Base-by-base conservation (phyloP, 2,113 vertebrate genomes). In the Girardinichthys multiradiatus region DNA sequence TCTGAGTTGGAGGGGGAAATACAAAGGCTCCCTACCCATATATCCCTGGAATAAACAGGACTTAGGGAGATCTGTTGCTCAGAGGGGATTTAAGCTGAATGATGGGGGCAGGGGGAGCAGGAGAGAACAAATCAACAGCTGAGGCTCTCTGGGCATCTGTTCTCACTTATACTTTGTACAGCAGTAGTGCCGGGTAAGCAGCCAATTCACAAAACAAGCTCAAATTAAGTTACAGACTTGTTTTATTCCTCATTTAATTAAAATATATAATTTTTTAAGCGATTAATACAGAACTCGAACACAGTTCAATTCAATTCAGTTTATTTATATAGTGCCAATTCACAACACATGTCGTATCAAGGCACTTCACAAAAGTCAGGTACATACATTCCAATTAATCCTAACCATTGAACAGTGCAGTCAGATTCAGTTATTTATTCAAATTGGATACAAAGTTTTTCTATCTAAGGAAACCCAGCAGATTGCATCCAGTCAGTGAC, bases 121-220 rank as follows among this genome's bases (percentile, higher is more conserved):
- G 57, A 64, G 60, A 30, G 68, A 81, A 84, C 70, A 86, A 87
- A 85, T 88, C 88, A 90, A 78, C 88, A 90, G 83, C 86, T 87
- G 89, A 82, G 83, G 65, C 89, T 87, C 69, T 74, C 31, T 5
- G 54, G 45, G 81, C 87, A 88, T 87, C 89, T 89, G 90, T 83
- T 90, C 83, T 81, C 80, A 77, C 68, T 89, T 80, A 79, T 64
- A 66, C 70, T 73, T 9, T 77, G 60, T 72, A 39, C 51, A 68
- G 82, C 70, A 65, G 57, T 71, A 63, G 72, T 67, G 57, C 48
- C n/a, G 48, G 48, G 48, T 37, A 57, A 60, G 85, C 67, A 11
- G 68, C 77, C 74, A 79, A 84, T 81, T 64, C 73, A 29, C 17
- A 45, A 78, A 68, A 21, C 72, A 58, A 19, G 54, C 60, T 30